Base-by-base conservation (phyloP, 2,888 invertebrate species). In the Drosophila acutilabella region DNA sequence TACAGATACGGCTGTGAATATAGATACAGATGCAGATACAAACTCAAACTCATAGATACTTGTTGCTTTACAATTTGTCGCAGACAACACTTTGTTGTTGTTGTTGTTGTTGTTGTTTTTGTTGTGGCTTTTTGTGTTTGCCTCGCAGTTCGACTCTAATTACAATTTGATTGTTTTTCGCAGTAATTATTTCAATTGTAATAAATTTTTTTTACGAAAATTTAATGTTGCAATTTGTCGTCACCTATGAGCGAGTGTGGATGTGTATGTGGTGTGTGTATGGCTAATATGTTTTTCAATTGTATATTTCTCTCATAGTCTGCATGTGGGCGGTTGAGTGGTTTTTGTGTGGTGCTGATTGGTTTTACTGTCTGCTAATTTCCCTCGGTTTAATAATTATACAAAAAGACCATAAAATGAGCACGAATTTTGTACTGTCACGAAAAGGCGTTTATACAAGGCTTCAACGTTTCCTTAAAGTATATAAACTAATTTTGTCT, bases 121-220 rank as follows among this genome's bases (percentile, higher is more conserved):
- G 54, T 44, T 54, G 23, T 51, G 40, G 57, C 16, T 60, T 64
- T 64, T 67, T 64, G 58, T 60, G 58, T 60, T 58, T 61, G 51
- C 56, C 69, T 54, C 68, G 64, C 54, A 42, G 50, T 54, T 70
- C 75, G 69, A 74, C 72, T 78, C 82, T 85, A 87, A 84, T 84
- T 84, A 82, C 88, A 74, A 78, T 85, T 82, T 87, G 88, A 88
- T 87, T 87, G 82, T 84, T 74, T 87, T 83, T 71, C 72, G 58
- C 58, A 74, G 80, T 87, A 85, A 87, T 84, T 84, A 87, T 84
- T 87, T 87, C 84, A 78, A 78, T 84, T 84, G 87, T 87, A 84
- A 85, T 87, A 71, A 75, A 87, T 81, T 84, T 87, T 74, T 74
- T 83, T 81, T 83, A 68, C 80, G 74, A 50, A 81, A 81, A 78